Evolutionary conservation across 2,797 vertebrate genomes (phyloP).

Genomic region (Lophotriccus pileatus): DNA sequence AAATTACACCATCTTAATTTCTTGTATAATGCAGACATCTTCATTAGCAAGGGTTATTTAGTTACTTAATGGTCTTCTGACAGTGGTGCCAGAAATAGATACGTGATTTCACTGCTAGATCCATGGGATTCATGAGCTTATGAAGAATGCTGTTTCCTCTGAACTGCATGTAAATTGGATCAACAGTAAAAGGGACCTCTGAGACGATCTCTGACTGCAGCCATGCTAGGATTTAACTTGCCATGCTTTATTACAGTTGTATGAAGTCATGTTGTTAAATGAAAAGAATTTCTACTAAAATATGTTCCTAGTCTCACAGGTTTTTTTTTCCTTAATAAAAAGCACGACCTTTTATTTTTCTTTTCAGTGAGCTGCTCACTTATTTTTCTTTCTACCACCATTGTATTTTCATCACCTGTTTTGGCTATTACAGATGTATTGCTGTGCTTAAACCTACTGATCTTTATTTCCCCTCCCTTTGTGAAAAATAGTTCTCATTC

Average conservation of each 20-base stretch:
- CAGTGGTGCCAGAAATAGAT: not conserved
- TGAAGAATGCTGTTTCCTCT: not conserved
- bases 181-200: not conserved
- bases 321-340: not conserved
- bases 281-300: not conserved
- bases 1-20: not conserved
- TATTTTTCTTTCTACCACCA: not conserved
- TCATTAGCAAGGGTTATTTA: not conserved
- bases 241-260: not conserved
- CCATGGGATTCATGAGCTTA: not conserved
- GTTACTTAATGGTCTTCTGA: not conserved
- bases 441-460: not conserved
- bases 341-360: not conserved
- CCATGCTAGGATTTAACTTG: not conserved
- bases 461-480: not conserved
- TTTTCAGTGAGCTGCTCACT: not conserved
- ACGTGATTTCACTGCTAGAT: not conserved
- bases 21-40: rapidly evolving
- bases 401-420: not conserved
- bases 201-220: not conserved
- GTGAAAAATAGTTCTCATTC: not conserved
- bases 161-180: not conserved
- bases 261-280: rapidly evolving
- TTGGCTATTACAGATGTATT: not conserved
- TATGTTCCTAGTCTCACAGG: not conserved